A percentile compares a stretch with the other conserved stretches of the same genome.
phyloP scores from a whole-genome alignment of 2,113 vertebrate species.

The Arizona elegans region DNA sequence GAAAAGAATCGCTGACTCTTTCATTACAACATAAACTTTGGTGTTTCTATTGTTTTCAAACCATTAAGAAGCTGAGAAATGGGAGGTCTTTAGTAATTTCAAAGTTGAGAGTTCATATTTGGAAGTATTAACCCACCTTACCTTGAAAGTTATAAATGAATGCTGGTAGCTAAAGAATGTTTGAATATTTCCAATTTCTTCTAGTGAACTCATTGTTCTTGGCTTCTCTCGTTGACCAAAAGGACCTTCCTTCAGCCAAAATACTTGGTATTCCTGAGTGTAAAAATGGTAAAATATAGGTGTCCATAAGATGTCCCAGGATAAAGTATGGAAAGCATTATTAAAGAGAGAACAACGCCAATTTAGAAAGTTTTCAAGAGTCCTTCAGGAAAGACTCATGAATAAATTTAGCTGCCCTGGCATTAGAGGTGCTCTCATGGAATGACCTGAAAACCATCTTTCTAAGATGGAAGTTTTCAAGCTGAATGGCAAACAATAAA shows the following conservation, averaged over 20 bases:
- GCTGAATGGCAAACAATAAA: not conserved
- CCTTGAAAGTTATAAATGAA: not conserved
- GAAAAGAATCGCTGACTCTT: not conserved
- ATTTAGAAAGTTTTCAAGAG: not conserved
- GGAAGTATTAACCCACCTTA: not conserved
- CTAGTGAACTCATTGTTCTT: not conserved
- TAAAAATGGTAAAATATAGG: not conserved
- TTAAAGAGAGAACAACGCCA: not conserved
- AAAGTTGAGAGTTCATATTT: not conserved
- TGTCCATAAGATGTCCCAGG: not conserved
- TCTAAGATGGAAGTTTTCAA: no score
- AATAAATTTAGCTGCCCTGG: not conserved
- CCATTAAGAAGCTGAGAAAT: no score
- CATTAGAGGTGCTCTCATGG: not conserved
- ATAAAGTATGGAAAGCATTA: not conserved
- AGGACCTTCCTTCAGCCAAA: not conserved
- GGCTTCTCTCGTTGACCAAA: not conserved
- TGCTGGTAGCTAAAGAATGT: not conserved
- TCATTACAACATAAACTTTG: no score
- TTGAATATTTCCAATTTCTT: not conserved
- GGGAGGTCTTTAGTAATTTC: no score
- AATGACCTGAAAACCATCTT: not conserved
- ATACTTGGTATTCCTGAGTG: not conserved
- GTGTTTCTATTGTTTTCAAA: no score
- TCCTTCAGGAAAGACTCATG: not conserved